phyloP scores from a whole-genome alignment of 2,113 vertebrate genomes.

The Muscicapa adusta region DNA sequence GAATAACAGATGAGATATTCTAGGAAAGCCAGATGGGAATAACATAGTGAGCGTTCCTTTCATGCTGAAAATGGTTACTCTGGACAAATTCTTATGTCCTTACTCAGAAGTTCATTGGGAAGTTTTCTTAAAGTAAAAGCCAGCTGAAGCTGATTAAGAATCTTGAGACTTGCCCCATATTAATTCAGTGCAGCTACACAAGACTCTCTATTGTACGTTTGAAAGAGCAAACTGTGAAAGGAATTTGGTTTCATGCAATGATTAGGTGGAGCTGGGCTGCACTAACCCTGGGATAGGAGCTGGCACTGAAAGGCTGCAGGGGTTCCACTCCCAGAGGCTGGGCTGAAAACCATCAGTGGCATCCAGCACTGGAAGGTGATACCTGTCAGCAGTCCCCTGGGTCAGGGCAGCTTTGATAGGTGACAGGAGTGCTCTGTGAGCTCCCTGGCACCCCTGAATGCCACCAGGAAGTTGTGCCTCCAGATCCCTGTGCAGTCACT shows the following conservation, averaged over 20 bases:
- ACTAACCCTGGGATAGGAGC: not conserved
- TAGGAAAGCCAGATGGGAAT: slow-evolving; percentile 65
- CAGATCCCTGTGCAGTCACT: not conserved
- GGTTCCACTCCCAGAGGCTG: not conserved
- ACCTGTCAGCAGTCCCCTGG: not conserved
- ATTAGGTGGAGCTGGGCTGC: not conserved
- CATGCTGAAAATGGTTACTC: slow-evolving; percentile 60
- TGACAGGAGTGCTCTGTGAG: not conserved
- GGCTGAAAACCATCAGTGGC: not conserved
- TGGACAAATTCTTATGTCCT: slow-evolving; percentile 53
- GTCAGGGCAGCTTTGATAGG: not conserved
- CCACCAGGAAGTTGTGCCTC: not conserved
- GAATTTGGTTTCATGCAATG: not conserved
- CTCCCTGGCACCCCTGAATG: too few relatives aligned
- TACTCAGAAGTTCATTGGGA: slow-evolving; percentile 54
- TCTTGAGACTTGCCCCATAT: not conserved
- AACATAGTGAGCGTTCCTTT: slow-evolving; percentile 61
- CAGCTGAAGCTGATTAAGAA: slow-evolving; percentile 38
- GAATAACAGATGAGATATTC: slow-evolving; percentile 67
- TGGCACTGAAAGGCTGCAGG: not conserved
- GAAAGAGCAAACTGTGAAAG: slow-evolving; percentile 16
- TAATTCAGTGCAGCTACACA: not conserved
- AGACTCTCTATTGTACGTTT: not conserved
- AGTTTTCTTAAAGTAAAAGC: slow-evolving; percentile 48
- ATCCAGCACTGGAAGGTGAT: not conserved